Evolutionary conservation across 2,888 invertebrate genomes (phyloP), one percentile per base, ranked within the genome.

Genomic region (Chironomus riparius): DNA sequence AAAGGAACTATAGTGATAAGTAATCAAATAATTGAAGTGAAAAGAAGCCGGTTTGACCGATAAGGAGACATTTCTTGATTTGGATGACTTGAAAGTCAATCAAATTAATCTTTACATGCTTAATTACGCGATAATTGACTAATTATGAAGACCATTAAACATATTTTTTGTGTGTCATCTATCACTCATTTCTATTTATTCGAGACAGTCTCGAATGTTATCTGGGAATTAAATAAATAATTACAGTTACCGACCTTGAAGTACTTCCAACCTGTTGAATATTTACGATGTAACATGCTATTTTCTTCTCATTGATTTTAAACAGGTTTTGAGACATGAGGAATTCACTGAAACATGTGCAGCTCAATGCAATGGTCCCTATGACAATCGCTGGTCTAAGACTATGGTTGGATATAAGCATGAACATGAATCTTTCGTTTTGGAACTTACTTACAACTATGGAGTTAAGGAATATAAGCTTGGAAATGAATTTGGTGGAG

Each of bases 381-480:
- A 98, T 81, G 95, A 94, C 80, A 97, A 96, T 80, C 91, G 94
- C 79, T 99, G 99, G 99, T 97, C 97, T 82, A 99, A 99, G 86
- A 98, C 98, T 0, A 99, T 99, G 98, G 89, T 98, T 68, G 99
- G 98, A 1, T 99, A 97, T 84, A 98, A 98, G 0, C 91, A 94
- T 0, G 99, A 99, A 85, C 93, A 95, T 80, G 87, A 89, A 74
- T 94, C 98, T 84, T 99, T 98, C 86, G 98, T 96, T 0, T 87
- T 98, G 22, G 98, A 99, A 82, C 86, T 99, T 68, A 98, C 98
- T 12, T 99, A 98, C 83, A 99, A 99, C 83, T 99, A 99, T 82
- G 95, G 95, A 22, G 89, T 98, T 22, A 91, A 91, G 78, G 86
- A 88, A 71, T 98, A 99, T 81, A 90, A 93, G 79, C 84, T 88